phyloP scores from a whole-genome alignment of 2,113 vertebrate species.

The Thalassoma bifasciatum region DNA sequence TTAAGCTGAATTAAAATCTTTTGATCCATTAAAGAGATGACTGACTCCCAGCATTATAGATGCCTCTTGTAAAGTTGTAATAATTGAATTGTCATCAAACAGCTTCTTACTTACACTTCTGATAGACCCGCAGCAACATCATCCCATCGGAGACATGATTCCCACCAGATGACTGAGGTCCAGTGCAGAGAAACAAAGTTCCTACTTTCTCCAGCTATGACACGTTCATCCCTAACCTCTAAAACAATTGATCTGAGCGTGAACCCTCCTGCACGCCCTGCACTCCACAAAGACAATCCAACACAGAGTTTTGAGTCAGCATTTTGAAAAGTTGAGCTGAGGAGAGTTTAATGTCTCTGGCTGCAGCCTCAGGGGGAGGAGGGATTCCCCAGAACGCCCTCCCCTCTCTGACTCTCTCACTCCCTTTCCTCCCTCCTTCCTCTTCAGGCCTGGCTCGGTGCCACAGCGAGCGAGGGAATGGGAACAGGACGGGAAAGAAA shows the following conservation, averaged over 20 bases:
- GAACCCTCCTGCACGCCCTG: too few species aligned
- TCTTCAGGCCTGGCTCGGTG: slow-evolving; percentile 25
- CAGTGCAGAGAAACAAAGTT: background rate
- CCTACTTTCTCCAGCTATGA: too few species aligned
- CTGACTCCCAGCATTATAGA: background rate
- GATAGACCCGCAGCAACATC: slow-evolving; percentile 23
- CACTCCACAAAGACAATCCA: background rate
- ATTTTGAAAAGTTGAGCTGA: too few species aligned
- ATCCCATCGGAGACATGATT: slow-evolving; percentile 33
- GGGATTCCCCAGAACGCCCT: slow-evolving; percentile 30
- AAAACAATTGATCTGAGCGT: too few species aligned
- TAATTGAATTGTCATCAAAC: background rate
- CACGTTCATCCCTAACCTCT: too few species aligned
- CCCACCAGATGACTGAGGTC: background rate
- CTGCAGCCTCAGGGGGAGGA: background rate
- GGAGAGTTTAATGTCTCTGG: background rate
- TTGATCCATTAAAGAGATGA: background rate
- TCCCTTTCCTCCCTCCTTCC: slow-evolving; percentile 51
- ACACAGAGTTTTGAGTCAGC: slow-evolving; percentile 36
- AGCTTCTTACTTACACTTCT: slow-evolving; percentile 24
- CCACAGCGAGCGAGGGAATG: slow-evolving; percentile 52
- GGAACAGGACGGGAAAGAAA: slow-evolving; percentile 62
- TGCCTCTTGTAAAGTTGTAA: too few species aligned
- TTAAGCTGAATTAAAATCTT: background rate
- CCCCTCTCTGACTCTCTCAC: slow-evolving; percentile 15